These are phyloP conservation scores for Geophilus truncorum DNA, from an alignment of 2,888 invertebrate genomes.

Conservation along the genomic window DNA sequence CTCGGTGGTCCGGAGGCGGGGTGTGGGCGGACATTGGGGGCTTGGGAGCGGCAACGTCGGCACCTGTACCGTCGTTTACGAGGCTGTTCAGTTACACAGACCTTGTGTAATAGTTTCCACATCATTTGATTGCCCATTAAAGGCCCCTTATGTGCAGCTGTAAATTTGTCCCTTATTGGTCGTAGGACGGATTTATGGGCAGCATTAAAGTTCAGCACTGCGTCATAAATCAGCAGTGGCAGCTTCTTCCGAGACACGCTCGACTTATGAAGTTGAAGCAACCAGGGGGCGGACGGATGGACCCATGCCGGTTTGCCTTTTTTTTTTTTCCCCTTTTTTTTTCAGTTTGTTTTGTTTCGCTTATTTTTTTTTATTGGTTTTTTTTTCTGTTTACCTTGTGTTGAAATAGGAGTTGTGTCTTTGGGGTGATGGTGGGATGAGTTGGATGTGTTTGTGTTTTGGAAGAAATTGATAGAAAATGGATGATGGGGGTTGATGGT, in stretches of 20 bases:
- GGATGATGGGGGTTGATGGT: too few relatives aligned
- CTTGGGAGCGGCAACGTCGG: background rate
- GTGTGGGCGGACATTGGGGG: background rate
- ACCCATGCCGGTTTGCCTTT: background rate
- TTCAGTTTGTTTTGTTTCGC: background rate
- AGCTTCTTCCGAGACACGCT: conserved; percentile 23
- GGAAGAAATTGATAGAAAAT: too few relatives aligned
- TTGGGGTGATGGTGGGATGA: too few relatives aligned
- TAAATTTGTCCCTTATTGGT: conserved; percentile 38
- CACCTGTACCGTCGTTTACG: conserved; percentile 32
- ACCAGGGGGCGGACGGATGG: background rate
- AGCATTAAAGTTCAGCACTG: conserved; percentile 35
- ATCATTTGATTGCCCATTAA: conserved; percentile 38
- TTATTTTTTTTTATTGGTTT: background rate
- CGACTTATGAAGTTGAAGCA: conserved; percentile 19
- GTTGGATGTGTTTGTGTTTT: background rate
- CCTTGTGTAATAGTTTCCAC: conserved; percentile 37
- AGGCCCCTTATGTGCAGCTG: conserved; percentile 37
- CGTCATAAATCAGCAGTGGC: conserved; percentile 27
- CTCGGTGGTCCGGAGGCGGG: background rate
- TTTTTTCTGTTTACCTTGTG: background rate
- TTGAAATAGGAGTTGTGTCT: background rate
- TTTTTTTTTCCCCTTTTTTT: background rate
- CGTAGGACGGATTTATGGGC: conserved; percentile 36
- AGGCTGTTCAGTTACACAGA: conserved; percentile 33